Percentiles rank a stretch among this genome's conserved stretches.
phyloP scores from a whole-genome alignment of 1,140 invertebrate species.

The Drosophila trapezifrons region DNA sequence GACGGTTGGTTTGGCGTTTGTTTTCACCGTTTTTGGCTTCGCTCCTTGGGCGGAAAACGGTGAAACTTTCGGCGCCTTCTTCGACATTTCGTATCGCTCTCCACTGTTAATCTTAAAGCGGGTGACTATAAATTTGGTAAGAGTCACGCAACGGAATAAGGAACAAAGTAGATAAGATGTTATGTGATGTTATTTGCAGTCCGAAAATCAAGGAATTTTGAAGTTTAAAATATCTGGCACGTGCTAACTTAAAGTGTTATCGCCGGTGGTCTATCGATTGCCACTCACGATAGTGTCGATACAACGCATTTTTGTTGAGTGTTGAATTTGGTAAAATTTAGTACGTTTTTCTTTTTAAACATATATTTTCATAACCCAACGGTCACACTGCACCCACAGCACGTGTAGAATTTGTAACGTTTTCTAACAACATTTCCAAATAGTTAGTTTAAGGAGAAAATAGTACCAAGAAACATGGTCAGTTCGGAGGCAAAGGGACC shows the following conservation, averaged over 20 bases:
- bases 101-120: background rate
- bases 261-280: slow-evolving; percentile 1
- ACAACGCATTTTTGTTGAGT: too few species aligned
- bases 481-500: slow-evolving; percentile 36
- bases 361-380: background rate
- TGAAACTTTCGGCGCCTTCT: too few species aligned
- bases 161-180: background rate
- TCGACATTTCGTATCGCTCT: background rate
- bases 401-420: slow-evolving; percentile 26
- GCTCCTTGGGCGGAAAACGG: background rate
- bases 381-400: slow-evolving; percentile 28
- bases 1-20: background rate
- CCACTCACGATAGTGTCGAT: too few species aligned
- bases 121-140: background rate
- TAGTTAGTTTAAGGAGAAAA: slow-evolving; percentile 9
- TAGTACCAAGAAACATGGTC: slow-evolving; percentile 22
- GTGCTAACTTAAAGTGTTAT: background rate
- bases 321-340: too few species aligned
- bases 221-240: background rate
- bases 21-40: background rate
- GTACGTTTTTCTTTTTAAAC: background rate
- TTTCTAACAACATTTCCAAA: slow-evolving; percentile 17
- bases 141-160: background rate
- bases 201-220: too few species aligned
- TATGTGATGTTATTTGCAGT: too few species aligned